phyloP scores from a whole-genome alignment of 1,140 invertebrate genomes.

The Drosophila nebulosa region DNA sequence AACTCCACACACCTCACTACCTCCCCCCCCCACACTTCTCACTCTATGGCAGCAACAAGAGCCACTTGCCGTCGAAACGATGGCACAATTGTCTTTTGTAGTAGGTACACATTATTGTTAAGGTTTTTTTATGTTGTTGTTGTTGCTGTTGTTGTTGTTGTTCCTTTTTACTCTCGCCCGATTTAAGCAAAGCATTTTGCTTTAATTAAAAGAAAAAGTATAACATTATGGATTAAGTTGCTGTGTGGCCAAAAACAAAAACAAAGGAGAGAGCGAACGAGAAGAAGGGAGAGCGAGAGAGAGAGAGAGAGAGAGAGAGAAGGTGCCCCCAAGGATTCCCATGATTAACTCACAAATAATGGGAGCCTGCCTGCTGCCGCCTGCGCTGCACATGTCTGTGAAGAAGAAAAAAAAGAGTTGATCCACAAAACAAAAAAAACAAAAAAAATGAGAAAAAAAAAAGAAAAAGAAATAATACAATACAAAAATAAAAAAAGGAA shows the following conservation, averaged over 20 bases:
- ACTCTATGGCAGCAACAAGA: background rate
- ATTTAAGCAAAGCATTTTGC: conserved; percentile 34
- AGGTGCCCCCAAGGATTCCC: background rate
- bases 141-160: conserved; percentile 1
- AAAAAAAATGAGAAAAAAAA: background rate
- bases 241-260: background rate
- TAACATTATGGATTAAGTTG: background rate
- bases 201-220: conserved; percentile 58
- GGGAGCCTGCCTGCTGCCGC: background rate
- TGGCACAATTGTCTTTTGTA: conserved; percentile 41
- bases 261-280: background rate
- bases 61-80: background rate
- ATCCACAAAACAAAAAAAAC: background rate
- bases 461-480: too few relatives aligned
- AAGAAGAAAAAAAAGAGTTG: background rate
- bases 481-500: conserved; percentile 13
- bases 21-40: too few relatives aligned
- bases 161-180: conserved; percentile 11
- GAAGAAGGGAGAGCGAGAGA: background rate
- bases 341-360: conserved; percentile 31
- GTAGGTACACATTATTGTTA: conserved; percentile 22
- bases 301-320: background rate
- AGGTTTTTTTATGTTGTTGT: conserved; percentile 2
- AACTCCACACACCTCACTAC: too few relatives aligned
- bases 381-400: conserved; percentile 2